A percentile compares a stretch with the other conserved stretches of the same genome.
These are phyloP conservation scores for Rhinogobio ventralis DNA, from an alignment of 2,797 vertebrate species.

Conservation along the genomic window DNA sequence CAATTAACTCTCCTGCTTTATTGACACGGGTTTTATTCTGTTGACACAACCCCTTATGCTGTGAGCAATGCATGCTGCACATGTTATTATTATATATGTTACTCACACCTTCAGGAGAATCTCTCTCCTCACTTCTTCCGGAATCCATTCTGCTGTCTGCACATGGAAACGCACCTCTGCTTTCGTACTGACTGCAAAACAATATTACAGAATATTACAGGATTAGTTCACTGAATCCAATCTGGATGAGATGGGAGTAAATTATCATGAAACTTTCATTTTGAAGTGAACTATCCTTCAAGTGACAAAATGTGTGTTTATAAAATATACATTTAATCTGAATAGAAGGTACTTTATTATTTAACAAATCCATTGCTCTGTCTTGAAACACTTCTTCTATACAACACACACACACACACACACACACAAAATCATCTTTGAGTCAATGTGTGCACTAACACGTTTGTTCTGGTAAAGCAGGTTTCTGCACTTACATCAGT, in stretches of 20 bases:
- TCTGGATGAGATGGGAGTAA: too few relatives aligned
- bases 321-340: neutral
- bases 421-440: too few relatives aligned
- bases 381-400: neutral
- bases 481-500: too few relatives aligned
- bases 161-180: conserved; percentile 93
- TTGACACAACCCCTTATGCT: neutral
- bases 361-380: neutral
- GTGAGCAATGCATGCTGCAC: neutral
- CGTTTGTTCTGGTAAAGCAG: too few relatives aligned
- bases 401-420: too few relatives aligned
- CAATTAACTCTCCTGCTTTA: conserved; percentile 87
- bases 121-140: conserved; percentile 81
- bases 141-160: conserved; percentile 91
- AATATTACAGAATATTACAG: neutral
- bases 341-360: neutral
- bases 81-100: neutral
- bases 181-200: conserved; percentile 86
- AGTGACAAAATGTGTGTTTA: neutral
- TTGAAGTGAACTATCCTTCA: too few relatives aligned
- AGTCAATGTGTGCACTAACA: too few relatives aligned
- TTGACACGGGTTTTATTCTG: conserved; percentile 90
- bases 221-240: too few relatives aligned
- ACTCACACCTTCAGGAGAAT: conserved; percentile 81
- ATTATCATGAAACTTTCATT: too few relatives aligned